Evolutionary conservation across 2,888 invertebrate species (phyloP).

Genomic region (Nomada flava): DNA sequence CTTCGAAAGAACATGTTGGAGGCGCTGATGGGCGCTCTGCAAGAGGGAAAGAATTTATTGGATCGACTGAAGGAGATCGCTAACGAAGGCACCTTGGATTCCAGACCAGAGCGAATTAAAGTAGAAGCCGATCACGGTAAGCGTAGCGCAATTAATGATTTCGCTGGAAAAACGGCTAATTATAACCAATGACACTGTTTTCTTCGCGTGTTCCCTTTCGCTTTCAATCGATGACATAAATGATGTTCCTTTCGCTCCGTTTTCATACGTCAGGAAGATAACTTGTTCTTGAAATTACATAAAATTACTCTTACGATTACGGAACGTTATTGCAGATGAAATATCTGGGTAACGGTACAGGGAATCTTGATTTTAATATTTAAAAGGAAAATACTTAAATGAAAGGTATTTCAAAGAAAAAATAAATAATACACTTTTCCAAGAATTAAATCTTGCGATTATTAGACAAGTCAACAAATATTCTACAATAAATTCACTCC

Average conservation of each 20-base stretch:
- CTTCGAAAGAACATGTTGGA: slow-evolving; percentile 90
- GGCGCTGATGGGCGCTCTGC: slow-evolving; percentile 91
- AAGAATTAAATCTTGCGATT: too few relatives aligned
- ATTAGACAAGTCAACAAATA: too few relatives aligned
- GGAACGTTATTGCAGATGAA: background rate
- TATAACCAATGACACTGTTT: slow-evolving; percentile 16
- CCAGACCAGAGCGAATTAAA: slow-evolving; percentile 88
- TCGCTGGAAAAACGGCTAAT: slow-evolving; percentile 6
- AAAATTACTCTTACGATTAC: background rate
- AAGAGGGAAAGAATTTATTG: slow-evolving; percentile 91
- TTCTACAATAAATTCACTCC: too few relatives aligned
- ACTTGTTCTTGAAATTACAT: background rate
- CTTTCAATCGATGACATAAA: slow-evolving; percentile 52
- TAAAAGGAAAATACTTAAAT: too few relatives aligned
- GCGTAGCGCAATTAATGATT: slow-evolving; percentile 35
- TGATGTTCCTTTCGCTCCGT: slow-evolving; percentile 39
- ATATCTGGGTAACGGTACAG: too few relatives aligned
- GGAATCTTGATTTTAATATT: too few relatives aligned
- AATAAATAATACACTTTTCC: too few relatives aligned
- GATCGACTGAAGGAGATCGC: slow-evolving; percentile 91
- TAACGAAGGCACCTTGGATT: slow-evolving; percentile 90
- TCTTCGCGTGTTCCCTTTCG: slow-evolving; percentile 29
- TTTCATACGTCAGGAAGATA: background rate
- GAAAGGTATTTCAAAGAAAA: too few relatives aligned
- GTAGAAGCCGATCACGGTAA: slow-evolving; percentile 84